A percentile compares a stretch with the other conserved stretches of the same genome.
Conservation (phyloP, 2,113 vertebrate genomes). For the Progne subis region DNA sequence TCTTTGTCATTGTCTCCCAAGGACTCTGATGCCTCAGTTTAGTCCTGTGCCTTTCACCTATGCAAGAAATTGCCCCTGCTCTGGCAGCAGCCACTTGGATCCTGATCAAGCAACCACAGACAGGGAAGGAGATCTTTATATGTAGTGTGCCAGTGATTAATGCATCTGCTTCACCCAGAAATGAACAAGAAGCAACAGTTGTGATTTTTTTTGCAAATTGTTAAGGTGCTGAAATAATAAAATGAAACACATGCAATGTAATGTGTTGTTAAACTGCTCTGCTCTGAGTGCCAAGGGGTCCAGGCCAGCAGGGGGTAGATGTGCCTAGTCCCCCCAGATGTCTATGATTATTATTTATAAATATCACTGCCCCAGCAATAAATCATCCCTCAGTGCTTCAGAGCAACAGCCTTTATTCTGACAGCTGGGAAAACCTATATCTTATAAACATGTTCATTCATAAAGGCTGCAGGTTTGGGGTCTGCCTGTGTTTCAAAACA, state of each 20-base stretch:
- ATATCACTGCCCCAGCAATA: background rate
- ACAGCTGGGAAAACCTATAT: background rate
- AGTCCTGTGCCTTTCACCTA: background rate
- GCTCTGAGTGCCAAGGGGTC: background rate
- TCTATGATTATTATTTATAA: background rate
- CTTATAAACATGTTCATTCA: background rate
- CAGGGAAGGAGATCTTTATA: background rate
- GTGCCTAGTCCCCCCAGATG: background rate
- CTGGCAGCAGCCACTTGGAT: background rate
- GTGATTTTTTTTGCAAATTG: conserved; percentile 16
- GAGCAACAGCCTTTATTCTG: conserved; percentile 51
- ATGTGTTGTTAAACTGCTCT: background rate
- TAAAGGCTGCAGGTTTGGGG: background rate
- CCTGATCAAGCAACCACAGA: background rate
- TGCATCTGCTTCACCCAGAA: background rate
- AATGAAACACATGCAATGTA: background rate
- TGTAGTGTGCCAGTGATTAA: background rate
- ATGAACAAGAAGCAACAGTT: conserved; percentile 11
- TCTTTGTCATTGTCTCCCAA: background rate
- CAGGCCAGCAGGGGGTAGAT: background rate
- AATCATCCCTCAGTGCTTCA: conserved; percentile 31
- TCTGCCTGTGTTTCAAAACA: background rate
- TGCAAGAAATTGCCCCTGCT: background rate
- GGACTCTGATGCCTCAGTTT: background rate
- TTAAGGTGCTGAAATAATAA: background rate